phyloP scores from a whole-genome alignment of 1,140 invertebrate species.

The Zaprionus taronus region DNA sequence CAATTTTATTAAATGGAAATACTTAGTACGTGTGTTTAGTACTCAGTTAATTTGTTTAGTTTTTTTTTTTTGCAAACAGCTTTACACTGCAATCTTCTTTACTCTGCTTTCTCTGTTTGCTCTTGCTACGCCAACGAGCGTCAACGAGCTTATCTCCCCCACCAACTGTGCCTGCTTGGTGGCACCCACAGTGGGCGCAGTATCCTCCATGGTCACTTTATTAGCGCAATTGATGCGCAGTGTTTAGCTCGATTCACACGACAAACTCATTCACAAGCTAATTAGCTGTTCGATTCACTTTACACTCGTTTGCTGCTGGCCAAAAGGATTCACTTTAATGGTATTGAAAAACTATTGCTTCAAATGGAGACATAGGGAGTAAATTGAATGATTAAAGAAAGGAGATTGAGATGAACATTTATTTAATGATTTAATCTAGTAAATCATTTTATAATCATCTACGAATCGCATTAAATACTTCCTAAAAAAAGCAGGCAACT shows the following conservation, averaged over 20 bases:
- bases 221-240: conserved; percentile 7
- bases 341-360: not conserved
- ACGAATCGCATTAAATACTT: too few species aligned
- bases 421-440: not conserved
- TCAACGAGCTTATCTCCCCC: not conserved
- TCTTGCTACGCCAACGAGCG: not conserved
- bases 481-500: too few species aligned
- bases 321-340: not conserved
- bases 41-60: not conserved
- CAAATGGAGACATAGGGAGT: not conserved
- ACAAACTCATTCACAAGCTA: conserved; percentile 8
- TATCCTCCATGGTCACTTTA: conserved; percentile 17
- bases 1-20: not conserved
- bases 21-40: not conserved
- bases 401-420: not conserved
- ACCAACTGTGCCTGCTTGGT: not conserved
- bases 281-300: conserved; percentile 14
- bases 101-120: not conserved
- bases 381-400: not conserved
- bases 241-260: not conserved
- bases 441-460: too few species aligned
- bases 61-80: not conserved
- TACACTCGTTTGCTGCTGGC: not conserved
- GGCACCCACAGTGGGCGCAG: not conserved
- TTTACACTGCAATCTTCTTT: not conserved